Conservation (phyloP, 2,888 invertebrate species). For the Alloscopus bannaensis region DNA sequence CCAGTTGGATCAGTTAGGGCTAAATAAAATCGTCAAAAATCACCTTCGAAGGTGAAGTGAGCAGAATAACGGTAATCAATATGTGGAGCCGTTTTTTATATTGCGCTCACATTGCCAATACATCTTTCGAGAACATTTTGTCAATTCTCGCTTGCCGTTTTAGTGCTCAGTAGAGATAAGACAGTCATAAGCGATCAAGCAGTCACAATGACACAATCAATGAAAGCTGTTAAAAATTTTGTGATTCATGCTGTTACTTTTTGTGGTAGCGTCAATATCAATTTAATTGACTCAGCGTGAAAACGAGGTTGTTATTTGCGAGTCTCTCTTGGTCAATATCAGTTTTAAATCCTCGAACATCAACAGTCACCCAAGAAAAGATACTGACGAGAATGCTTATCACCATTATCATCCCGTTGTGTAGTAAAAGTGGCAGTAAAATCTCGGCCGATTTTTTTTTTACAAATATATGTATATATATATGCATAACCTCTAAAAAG, state of each 20-base stretch:
- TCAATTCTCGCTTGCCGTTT: too few species aligned
- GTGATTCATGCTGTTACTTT: neutral
- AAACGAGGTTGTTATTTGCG: neutral
- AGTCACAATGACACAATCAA: too few species aligned
- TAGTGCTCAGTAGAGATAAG: too few species aligned
- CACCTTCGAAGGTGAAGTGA: neutral
- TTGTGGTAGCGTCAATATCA: neutral
- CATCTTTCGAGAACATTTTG: too few species aligned
- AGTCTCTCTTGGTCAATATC: neutral
- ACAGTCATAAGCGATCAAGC: too few species aligned
- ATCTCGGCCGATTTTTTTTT: constrained; percentile 22
- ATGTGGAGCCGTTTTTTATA: neutral
- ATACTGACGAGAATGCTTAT: constrained; percentile 7
- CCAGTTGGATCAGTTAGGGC: neutral
- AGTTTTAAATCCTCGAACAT: neutral
- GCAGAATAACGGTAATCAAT: neutral
- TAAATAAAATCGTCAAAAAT: neutral
- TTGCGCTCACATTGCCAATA: too few species aligned
- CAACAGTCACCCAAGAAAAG: neutral
- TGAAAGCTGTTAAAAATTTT: neutral
- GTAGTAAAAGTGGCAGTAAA: constrained; percentile 32
- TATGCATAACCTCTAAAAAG: too few species aligned
- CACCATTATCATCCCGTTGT: constrained; percentile 6
- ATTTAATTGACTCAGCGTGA: too few species aligned
- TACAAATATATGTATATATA: too few species aligned